Base-by-base conservation (phyloP, 2,113 vertebrate genomes). In the Promerops cafer region DNA sequence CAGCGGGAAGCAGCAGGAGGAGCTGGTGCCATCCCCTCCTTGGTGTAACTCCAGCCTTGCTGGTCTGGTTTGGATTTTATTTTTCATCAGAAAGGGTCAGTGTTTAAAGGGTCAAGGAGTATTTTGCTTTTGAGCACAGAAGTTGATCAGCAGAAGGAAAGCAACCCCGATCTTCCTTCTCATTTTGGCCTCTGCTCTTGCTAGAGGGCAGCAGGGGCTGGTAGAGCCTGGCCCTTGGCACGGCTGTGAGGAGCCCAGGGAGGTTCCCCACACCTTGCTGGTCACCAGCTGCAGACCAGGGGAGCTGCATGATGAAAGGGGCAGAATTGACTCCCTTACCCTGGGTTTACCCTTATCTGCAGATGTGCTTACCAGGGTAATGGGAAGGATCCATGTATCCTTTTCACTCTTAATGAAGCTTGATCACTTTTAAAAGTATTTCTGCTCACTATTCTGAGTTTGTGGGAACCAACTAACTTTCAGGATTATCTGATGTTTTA, bases 161-260 rank as follows among this genome's bases (percentile, higher is more conserved):
- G 42, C 5, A 53, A 3, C 26, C 15, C 10, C 0, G 0, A 16
- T n/a, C 10, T 83, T 17, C 11, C 31, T 81, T 24, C 27, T 77
- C 4, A 0, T 50, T 17, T 33, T 77, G 77, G 17, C 12, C 47
- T 64, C 13, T 50, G 40, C 26, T 60, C 15, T 52, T 45, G 47
- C 44, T 8, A 52, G 63, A 6, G 49, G 14, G 72, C 44, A 52
- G 72, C 5, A 44, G 59, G 28, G 44, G 12, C 26, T 63, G 4
- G 3, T 1, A 20, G 66, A 49, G 47, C 33, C 63, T 64, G 50
- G 22, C 30, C 19, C 37, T 12, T 4, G 3, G 4, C 47, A 33
- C 42, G 31, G 57, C 24, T 23, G 21, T 2, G 8, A 9, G 53
- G 28, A 87, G 77, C 44, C 59, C 45, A 6, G 44, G 26, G 20